Evolutionary conservation across 2,888 invertebrate species (phyloP).

Genomic region (Agrotis puta): DNA sequence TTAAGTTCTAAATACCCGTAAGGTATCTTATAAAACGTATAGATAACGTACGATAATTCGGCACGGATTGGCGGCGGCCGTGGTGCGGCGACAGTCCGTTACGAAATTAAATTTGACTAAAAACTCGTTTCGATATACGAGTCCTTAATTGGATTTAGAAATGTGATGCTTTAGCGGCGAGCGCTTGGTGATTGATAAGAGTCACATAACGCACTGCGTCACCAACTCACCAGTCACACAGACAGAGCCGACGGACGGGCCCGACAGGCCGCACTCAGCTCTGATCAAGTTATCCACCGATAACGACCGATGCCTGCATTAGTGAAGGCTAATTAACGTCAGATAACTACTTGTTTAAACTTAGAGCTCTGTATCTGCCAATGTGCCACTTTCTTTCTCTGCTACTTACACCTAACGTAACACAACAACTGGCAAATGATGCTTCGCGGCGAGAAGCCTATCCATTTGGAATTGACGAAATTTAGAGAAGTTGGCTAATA

Average conservation of each 20-base stretch:
- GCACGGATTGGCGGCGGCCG: slow-evolving; percentile 59
- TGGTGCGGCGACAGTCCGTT: slow-evolving; percentile 63
- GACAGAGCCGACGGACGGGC: slow-evolving; percentile 15
- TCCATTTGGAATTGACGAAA: slow-evolving; percentile 53
- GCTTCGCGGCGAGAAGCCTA: slow-evolving; percentile 27
- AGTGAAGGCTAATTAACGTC: slow-evolving; percentile 59
- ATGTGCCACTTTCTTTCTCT: slow-evolving; percentile 42
- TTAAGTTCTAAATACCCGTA: slow-evolving; percentile 77
- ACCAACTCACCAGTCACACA: slow-evolving; percentile 11
- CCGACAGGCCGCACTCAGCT: slow-evolving; percentile 28
- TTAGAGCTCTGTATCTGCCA: slow-evolving; percentile 26
- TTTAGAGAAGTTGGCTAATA: slow-evolving; percentile 51
- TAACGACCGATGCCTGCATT: slow-evolving; percentile 38
- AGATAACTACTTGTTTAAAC: slow-evolving; percentile 32
- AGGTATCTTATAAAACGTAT: slow-evolving; percentile 69
- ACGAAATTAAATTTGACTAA: slow-evolving; percentile 70
- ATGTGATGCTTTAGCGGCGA: slow-evolving; percentile 64
- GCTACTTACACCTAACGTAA: slow-evolving; percentile 42
- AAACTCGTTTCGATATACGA: slow-evolving; percentile 68
- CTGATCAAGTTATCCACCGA: slow-evolving; percentile 52
- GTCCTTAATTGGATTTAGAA: slow-evolving; percentile 77
- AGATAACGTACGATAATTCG: slow-evolving; percentile 73
- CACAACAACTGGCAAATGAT: slow-evolving; percentile 15
- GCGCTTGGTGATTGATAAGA: slow-evolving; percentile 67
- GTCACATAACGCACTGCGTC: slow-evolving; percentile 40